phyloP scores from a whole-genome alignment of 2,113 vertebrate genomes.

The Progne subis region DNA sequence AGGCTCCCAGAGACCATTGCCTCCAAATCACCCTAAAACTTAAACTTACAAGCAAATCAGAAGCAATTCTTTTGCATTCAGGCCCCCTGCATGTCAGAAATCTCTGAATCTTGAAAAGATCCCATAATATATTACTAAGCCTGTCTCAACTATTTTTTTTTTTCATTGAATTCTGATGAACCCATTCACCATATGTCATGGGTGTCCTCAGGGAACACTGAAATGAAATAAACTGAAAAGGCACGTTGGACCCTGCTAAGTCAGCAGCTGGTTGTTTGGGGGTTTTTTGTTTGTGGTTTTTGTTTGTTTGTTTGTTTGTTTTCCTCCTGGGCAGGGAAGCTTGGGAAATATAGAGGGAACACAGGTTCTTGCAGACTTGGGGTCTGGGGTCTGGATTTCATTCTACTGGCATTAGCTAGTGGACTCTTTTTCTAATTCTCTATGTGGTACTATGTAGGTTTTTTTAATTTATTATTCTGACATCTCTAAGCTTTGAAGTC shows the following conservation, averaged over 20 bases:
- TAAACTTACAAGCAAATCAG: conserved; percentile 18
- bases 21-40: background rate
- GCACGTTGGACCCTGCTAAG: conserved; percentile 13
- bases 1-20: background rate
- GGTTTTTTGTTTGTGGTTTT: too few species aligned
- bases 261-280: background rate
- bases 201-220: conserved; percentile 24
- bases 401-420: background rate
- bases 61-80: conserved; percentile 9
- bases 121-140: background rate
- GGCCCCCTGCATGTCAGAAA: background rate
- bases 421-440: background rate
- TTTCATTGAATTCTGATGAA: conserved; percentile 5
- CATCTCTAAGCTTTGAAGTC: background rate
- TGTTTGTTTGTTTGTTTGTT: background rate
- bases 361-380: background rate
- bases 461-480: background rate
- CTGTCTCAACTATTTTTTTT: conserved; percentile 11
- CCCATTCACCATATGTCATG: conserved; percentile 37
- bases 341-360: background rate
- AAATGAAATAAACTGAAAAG: conserved; percentile 22
- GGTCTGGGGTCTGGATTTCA: background rate
- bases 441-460: background rate
- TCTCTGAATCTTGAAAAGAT: conserved; percentile 19
- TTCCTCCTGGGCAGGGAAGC: background rate